Evolutionary conservation across 2,113 vertebrate species (phyloP).

Genomic region (Camelus bactrianus): DNA sequence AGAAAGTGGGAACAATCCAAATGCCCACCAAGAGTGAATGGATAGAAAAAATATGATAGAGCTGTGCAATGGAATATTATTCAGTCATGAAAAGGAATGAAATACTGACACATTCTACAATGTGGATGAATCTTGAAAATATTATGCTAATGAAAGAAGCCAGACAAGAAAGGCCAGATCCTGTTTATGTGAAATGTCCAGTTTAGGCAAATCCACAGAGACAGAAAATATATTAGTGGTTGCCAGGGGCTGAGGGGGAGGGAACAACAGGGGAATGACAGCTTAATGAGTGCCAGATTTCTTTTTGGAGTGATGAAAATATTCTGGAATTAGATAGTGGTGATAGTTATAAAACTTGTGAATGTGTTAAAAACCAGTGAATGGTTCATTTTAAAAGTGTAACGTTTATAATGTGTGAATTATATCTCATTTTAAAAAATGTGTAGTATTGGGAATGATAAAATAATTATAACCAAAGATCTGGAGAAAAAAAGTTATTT

Average conservation of each 20-base stretch:
- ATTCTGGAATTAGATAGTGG: neutral
- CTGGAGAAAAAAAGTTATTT: neutral
- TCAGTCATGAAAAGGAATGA: constrained; percentile 25
- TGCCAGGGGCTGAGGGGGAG: too few relatives aligned
- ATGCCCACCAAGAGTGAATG: neutral
- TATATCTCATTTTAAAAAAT: neutral
- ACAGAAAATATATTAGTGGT: neutral
- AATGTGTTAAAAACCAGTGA: constrained; percentile 25
- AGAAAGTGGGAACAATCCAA: neutral
- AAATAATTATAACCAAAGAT: neutral
- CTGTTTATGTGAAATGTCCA: neutral
- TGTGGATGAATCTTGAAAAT: constrained; percentile 18
- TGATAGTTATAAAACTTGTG: neutral
- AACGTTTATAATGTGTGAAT: neutral
- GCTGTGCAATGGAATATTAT: neutral
- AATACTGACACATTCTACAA: neutral
- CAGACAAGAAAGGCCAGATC: neutral
- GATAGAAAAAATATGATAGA: neutral
- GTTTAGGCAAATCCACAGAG: neutral
- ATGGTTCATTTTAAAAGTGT: neutral
- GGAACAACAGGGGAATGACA: too few relatives aligned
- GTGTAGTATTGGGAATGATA: neutral
- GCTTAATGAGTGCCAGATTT: neutral
- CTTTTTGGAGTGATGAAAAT: neutral
- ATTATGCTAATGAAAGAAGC: neutral